Evolutionary conservation across 2,113 vertebrate species (phyloP), one percentile per base, ranked within the genome.

Genomic region (Chaetodon trifascialis): DNA sequence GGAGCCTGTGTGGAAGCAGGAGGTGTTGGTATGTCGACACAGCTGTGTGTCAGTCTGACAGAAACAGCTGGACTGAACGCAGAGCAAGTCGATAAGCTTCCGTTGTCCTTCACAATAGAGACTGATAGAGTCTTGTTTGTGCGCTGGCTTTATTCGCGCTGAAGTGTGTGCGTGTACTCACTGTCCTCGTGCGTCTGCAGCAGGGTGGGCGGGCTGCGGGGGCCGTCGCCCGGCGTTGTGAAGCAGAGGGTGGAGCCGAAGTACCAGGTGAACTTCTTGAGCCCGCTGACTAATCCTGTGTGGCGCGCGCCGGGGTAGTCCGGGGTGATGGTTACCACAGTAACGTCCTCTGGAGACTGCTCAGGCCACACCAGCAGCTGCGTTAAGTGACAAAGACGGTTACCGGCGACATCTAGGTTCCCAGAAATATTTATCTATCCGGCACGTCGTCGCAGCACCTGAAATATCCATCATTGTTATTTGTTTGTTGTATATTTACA

Each of bases 151-250:
- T 56, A 79, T 87, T 80, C 69, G 64, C 25, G 1, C 2, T 62
- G 42, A 40, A 2, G 49, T 34, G 49, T 49, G n/a, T n/a, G 51
- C 11, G 44, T 36, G 42, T 71, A 97, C 97, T 97, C 91, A 99
- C 98, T 96, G 93, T 98, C 98, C 60, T 99, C 97, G 0, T 96
- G 96, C 0, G 98, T 99, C 91, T 94, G 85, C 71, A 99, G 54
- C 11, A 97, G 95, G 83, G 94, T 95, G 0, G 97, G 96, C 0
- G 89, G 2, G 83, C 98, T 99, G 0, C 93, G 95, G 0, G 98
- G 98, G 6, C 98, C 98, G 0, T 99, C 97, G 1, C 98, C 98
- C 0, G 98, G 98, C 0, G 98, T 99, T 44, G 98, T 99, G 89
- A 99, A 99, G 67, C 98, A 99, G 65, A 99, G 95, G 17, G 96